Base-by-base conservation (phyloP, 2,888 invertebrate species). In the Lottia scabra region DNA sequence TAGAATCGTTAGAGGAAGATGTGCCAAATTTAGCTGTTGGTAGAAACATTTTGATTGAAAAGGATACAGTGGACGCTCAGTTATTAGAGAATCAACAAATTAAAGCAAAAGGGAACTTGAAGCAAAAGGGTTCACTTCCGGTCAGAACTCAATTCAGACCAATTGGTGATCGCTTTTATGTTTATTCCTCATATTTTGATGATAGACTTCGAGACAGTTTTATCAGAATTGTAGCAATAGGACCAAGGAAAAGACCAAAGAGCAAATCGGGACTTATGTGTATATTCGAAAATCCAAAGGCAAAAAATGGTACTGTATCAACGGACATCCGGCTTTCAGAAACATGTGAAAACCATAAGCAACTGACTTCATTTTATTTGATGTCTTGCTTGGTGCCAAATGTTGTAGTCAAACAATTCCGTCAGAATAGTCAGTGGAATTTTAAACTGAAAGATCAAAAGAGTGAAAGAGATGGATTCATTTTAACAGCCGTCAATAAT, bases 301-400 rank as follows among this genome's bases (percentile, higher is more conserved):
- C 38, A 1, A 48, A 48, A 23, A 38, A 46, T 10, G 43, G 30
- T n/a, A 48, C 27, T 0, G 13, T 56, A 8, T 19, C 56, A 1
- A 72, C 73, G 1, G 67, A 67, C 6, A 38, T 76, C 16, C 46
- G 45, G 2, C 73, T 71, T 63, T 71, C 66, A 16, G 69, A 74
- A 48, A 74, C 76, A 15, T 71, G 76, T 67, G 76, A 71, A n/a
- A 73, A 71, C 26, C 76, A 76, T 19, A 19, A 68, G 16, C 64
- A 44, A 46, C 15, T 13, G 10, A 45, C 23, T 0, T 71, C 68
- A 23, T 74, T 71, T 62, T 74, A 71, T 48, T 71, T 74, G 38
- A 48, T 71, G 62, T 74, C 74, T 1, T 74, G 74, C 26, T 65
- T 65, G 5, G 71, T 74, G 43, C 74, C 74, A 0, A 67, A 74